Conservation (phyloP, 2,797 vertebrate genomes). For the Enteromius mattozi region DNA sequence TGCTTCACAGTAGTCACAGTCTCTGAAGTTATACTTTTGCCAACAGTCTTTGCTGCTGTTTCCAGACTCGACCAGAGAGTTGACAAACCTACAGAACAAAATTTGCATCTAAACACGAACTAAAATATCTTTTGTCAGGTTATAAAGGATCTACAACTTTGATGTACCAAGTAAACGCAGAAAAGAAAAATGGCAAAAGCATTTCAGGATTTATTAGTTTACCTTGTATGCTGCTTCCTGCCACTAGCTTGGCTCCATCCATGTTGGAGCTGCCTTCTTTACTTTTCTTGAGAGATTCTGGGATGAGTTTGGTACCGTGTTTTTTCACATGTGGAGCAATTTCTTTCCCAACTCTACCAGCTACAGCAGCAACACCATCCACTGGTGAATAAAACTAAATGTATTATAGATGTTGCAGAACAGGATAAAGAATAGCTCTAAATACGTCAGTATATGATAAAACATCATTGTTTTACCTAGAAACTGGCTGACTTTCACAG, state of each 20-base stretch:
- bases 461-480: constrained; percentile 78
- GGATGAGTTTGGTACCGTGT: constrained; percentile 90
- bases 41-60: constrained; percentile 88
- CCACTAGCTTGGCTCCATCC: constrained; percentile 89
- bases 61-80: constrained; percentile 93
- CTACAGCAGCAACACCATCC: constrained; percentile 88
- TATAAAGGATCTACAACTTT: background rate
- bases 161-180: background rate
- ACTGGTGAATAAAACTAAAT: constrained; percentile 73
- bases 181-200: background rate
- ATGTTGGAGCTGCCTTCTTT: constrained; percentile 86
- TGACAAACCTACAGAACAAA: constrained; percentile 81
- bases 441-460: background rate
- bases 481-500: constrained; percentile 91
- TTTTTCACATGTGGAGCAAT: constrained; percentile 92
- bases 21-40: constrained; percentile 88
- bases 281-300: constrained; percentile 89
- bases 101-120: background rate
- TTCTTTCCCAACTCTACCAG: constrained; percentile 87
- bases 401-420: background rate
- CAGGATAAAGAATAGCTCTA: background rate
- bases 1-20: constrained; percentile 89
- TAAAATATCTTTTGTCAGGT: background rate
- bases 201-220: constrained; percentile 30
- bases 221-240: constrained; percentile 90